Conservation (phyloP, 2,113 vertebrate species). For the Ifrita kowaldi region DNA sequence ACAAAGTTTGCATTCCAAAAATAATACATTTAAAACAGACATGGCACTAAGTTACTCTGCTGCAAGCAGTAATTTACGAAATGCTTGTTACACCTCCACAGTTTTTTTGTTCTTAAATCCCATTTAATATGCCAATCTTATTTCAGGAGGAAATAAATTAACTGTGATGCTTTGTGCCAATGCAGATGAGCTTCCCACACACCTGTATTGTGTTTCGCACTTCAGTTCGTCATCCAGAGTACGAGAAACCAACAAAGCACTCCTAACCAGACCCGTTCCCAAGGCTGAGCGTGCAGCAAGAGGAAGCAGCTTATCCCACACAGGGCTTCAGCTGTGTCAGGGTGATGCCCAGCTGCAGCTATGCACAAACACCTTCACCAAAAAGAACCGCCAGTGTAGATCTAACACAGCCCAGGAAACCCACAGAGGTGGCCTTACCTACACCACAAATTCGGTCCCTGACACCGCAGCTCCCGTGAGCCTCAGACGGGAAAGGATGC, state of each 20-base stretch:
- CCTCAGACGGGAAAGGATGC: background rate
- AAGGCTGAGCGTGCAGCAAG: background rate
- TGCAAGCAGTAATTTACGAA: constrained; percentile 32
- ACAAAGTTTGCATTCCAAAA: constrained; percentile 18
- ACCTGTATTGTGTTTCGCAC: constrained; percentile 37
- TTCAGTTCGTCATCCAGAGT: constrained; percentile 14
- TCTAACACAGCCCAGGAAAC: background rate
- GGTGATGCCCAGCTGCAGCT: background rate
- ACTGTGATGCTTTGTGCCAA: constrained; percentile 58
- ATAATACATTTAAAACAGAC: background rate
- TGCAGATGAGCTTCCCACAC: constrained; percentile 66
- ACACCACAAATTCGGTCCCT: fast-evolving
- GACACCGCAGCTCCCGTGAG: fast-evolving
- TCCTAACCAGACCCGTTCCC: background rate
- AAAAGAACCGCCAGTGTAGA: background rate
- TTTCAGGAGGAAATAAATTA: constrained; percentile 57
- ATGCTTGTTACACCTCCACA: constrained; percentile 53
- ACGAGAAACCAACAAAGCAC: background rate
- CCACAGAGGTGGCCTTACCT: background rate
- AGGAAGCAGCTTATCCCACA: background rate
- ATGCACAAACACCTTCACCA: background rate
- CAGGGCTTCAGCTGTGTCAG: background rate
- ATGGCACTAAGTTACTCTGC: background rate
- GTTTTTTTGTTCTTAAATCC: constrained; percentile 45
- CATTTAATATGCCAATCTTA: constrained; percentile 57